phyloP scores from a whole-genome alignment of 2,888 invertebrate species.

The Leucozona laternaria region DNA sequence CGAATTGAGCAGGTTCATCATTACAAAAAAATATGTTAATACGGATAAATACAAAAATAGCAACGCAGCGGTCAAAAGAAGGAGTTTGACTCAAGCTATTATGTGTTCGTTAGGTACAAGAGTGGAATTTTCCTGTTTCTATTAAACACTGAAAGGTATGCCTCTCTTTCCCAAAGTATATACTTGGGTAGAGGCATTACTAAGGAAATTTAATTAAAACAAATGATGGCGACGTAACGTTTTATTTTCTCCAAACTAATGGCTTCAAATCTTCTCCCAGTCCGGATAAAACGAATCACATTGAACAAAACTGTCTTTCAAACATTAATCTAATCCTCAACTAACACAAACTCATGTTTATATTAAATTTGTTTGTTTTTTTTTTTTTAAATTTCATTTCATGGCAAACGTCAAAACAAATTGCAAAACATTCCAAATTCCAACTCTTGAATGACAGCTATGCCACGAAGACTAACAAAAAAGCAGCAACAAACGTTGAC shows the following conservation, averaged over 20 bases:
- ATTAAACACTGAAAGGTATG: too few species aligned
- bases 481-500: constrained; percentile 49
- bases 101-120: background rate
- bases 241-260: background rate
- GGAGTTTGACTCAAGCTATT: too few species aligned
- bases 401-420: constrained; percentile 72
- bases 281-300: constrained; percentile 24
- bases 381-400: constrained; percentile 11
- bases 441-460: constrained; percentile 57
- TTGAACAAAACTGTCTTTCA: constrained; percentile 29
- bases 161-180: background rate
- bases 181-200: background rate
- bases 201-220: background rate
- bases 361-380: background rate
- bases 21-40: too few species aligned
- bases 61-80: too few species aligned
- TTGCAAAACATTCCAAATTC: constrained; percentile 71
- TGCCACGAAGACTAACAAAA: constrained; percentile 34
- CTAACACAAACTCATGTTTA: constrained; percentile 55
- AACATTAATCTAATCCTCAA: constrained; percentile 68
- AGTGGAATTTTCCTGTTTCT: background rate
- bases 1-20: too few species aligned
- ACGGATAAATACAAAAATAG: too few species aligned
- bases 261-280: background rate
- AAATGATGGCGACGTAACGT: background rate